Percentiles rank a stretch among this genome's conserved stretches.
Evolutionary conservation across 2,888 invertebrate genomes (phyloP).

Genomic region (Cataglyphis altisquamis): DNA sequence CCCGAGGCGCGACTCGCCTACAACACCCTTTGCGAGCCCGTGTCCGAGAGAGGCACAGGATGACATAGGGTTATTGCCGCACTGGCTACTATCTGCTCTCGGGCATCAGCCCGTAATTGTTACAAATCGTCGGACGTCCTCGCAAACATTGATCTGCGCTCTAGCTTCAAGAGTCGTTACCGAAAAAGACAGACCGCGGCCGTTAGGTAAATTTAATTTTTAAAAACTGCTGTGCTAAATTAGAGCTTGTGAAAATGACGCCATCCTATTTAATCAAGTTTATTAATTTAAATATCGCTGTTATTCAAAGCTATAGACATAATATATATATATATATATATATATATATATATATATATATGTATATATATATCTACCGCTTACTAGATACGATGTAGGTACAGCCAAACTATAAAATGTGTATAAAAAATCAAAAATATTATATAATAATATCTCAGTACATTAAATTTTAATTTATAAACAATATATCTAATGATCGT

Average conservation of each 20-base stretch:
- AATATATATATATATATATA: neutral
- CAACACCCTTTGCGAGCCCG: conserved; percentile 63
- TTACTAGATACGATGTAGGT: neutral
- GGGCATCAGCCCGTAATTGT: conserved; percentile 77
- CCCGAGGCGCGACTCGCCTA: conserved; percentile 70
- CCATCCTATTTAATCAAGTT: neutral
- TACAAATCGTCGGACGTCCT: conserved; percentile 77
- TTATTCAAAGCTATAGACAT: neutral
- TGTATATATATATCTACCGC: neutral
- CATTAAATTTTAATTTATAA: conserved; percentile 11
- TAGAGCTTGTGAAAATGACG: conserved; percentile 5
- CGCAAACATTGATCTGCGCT: conserved; percentile 71
- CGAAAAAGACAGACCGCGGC: conserved; percentile 30
- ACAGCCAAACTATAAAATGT: neutral
- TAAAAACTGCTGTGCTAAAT: conserved; percentile 17
- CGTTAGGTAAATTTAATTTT: conserved; percentile 4
- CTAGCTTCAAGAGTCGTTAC: conserved; percentile 40
- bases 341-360: neutral
- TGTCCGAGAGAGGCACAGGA: conserved; percentile 63
- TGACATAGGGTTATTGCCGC: conserved; percentile 79
- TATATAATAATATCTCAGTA: neutral
- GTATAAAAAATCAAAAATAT: neutral
- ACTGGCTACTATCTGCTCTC: conserved; percentile 66
- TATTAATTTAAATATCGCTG: conserved; percentile 7
- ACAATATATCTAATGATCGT: neutral